Evolutionary conservation across 2,888 invertebrate genomes (phyloP).

Genomic region (Perithous albicinctus): DNA sequence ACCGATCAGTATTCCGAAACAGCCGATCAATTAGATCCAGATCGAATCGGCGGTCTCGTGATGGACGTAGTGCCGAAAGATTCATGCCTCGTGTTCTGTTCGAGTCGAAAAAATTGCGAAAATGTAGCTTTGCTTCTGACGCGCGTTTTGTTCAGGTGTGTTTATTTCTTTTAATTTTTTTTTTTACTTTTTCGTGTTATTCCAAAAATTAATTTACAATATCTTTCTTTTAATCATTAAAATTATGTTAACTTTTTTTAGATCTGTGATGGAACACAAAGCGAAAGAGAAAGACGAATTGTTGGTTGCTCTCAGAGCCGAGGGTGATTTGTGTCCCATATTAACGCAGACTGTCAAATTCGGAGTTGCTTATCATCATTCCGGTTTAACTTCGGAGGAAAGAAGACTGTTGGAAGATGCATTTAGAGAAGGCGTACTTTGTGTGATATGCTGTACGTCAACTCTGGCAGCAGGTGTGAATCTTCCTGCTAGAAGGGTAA

Average conservation of each 20-base stretch:
- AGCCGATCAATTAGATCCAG: conserved; percentile 90
- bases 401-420: conserved; percentile 93
- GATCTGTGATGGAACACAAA: conserved; percentile 86
- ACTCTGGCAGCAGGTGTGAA: conserved; percentile 99
- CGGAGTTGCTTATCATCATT: conserved; percentile 98
- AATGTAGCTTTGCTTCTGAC: conserved; percentile 93
- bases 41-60: conserved; percentile 92
- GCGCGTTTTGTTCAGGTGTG: conserved; percentile 86
- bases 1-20: conserved; percentile 87
- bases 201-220: conserved; percentile 14
- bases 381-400: conserved; percentile 95
- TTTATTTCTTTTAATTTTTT: conserved; percentile 29
- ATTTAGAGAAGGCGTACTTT: conserved; percentile 93
- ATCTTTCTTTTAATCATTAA: conserved; percentile 23
- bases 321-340: conserved; percentile 89
- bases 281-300: conserved; percentile 87
- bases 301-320: conserved; percentile 88
- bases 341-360: conserved; percentile 89
- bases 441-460: conserved; percentile 97
- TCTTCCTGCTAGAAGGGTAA: conserved; percentile 94
- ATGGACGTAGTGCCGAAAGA: conserved; percentile 92
- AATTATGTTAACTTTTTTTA: conserved; percentile 73
- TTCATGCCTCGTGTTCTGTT: conserved; percentile 96
- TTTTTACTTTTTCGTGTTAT: background rate
- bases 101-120: conserved; percentile 97